Conservation (phyloP, 2,113 vertebrate species). For the Trematomus loennbergii region DNA sequence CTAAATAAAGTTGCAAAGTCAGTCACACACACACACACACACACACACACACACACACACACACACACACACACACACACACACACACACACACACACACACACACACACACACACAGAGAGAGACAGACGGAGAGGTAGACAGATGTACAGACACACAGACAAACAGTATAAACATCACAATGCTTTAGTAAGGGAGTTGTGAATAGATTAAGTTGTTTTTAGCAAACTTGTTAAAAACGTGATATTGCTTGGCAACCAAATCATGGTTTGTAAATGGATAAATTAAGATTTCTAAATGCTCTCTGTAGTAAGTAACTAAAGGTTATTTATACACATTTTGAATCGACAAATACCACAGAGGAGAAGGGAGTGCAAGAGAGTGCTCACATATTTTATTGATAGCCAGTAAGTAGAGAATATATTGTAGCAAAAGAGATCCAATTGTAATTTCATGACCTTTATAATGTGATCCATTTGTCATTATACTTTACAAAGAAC, state of each 20-base stretch:
- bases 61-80: background rate
- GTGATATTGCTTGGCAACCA: conserved; percentile 11
- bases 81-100: background rate
- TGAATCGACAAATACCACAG: background rate
- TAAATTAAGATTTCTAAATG: conserved; percentile 40
- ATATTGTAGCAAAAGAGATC: background rate
- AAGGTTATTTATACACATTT: conserved; percentile 38
- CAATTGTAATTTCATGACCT: background rate
- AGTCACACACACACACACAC: background rate
- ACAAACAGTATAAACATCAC: background rate
- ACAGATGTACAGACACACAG: background rate
- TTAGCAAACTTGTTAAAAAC: conserved; percentile 19
- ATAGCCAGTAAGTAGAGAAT: background rate
- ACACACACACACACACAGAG: background rate
- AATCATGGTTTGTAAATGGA: conserved; percentile 42
- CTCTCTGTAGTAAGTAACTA: conserved; percentile 28
- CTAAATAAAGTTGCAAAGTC: conserved; percentile 3
- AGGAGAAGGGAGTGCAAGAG: conserved; percentile 31
- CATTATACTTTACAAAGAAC: background rate
- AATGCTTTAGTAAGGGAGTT: background rate
- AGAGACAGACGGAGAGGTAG: too few relatives aligned
- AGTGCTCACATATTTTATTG: background rate
- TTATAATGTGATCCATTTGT: background rate
- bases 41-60: background rate
- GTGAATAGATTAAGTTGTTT: background rate